A percentile compares a stretch with the other conserved stretches of the same genome.
Conservation (phyloP, 2,113 vertebrate species). For the Picathartes gymnocephalus region DNA sequence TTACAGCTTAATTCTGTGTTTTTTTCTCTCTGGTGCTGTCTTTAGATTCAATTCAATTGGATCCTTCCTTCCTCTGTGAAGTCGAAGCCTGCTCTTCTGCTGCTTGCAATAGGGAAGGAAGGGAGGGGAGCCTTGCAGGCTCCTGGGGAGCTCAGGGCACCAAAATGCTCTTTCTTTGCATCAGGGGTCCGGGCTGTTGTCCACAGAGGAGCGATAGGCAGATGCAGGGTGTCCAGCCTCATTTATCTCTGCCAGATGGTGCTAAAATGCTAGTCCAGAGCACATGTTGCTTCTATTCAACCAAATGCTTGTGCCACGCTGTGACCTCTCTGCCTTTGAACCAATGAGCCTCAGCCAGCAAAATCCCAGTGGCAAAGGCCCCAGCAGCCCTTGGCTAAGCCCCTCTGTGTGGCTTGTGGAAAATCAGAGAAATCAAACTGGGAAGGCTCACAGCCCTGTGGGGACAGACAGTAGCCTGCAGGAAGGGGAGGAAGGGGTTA, state of each 20-base stretch:
- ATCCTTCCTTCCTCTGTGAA: neutral
- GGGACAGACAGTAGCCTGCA: neutral
- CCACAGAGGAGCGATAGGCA: neutral
- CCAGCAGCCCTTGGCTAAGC: neutral
- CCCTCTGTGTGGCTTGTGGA: neutral
- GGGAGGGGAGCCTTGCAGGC: neutral
- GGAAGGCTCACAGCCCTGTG: neutral
- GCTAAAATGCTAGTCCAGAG: neutral
- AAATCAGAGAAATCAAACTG: neutral
- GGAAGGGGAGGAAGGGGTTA: conserved; percentile 19
- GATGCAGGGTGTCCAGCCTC: conserved; percentile 36
- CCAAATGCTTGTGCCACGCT: conserved; percentile 36
- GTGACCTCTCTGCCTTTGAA: conserved; percentile 2
- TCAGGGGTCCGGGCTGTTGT: conserved; percentile 20
- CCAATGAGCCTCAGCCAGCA: neutral
- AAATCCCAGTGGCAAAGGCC: neutral
- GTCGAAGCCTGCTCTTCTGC: neutral
- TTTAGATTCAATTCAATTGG: neutral
- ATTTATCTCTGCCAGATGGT: conserved; percentile 64
- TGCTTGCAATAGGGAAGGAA: neutral
- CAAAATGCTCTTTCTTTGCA: neutral
- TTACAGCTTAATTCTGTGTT: neutral
- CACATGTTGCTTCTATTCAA: conserved; percentile 57
- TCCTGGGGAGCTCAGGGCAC: neutral
- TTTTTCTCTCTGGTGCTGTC: neutral